A percentile compares a stretch with the other conserved stretches of the same genome.
Conservation (phyloP, 2,888 invertebrate genomes). For the Heliconius hortense region DNA sequence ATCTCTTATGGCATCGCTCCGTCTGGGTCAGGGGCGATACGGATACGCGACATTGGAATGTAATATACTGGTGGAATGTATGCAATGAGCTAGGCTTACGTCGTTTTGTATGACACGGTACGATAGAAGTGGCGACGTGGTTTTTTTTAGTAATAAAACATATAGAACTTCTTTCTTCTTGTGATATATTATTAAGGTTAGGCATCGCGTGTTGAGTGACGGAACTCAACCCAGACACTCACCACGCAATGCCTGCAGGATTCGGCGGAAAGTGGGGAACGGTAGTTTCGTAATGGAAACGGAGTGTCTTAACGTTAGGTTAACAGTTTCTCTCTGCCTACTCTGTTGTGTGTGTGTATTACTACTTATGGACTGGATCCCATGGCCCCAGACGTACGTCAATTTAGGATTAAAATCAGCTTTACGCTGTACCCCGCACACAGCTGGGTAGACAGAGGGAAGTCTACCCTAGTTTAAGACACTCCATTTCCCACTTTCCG, state of each 20-base stretch:
- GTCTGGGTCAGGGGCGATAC: conserved; percentile 24
- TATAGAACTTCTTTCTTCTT: not conserved
- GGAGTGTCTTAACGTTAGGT: too few species aligned
- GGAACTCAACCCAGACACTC: not conserved
- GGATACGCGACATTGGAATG: conserved; percentile 36
- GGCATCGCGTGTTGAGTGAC: not conserved
- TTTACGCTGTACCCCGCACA: too few species aligned
- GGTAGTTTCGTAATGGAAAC: too few species aligned
- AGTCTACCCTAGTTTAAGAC: too few species aligned
- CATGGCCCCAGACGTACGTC: too few species aligned
- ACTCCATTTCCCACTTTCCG: too few species aligned
- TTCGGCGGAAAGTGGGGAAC: not conserved
- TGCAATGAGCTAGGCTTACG: conserved; percentile 30
- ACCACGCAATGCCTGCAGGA: not conserved
- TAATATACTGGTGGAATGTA: conserved; percentile 37
- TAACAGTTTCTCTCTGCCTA: too few species aligned
- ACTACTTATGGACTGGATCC: too few species aligned
- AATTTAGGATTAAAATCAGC: too few species aligned
- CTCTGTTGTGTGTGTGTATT: too few species aligned
- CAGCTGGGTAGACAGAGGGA: too few species aligned
- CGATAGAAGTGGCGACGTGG: not conserved
- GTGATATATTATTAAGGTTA: not conserved
- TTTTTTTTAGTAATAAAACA: not conserved
- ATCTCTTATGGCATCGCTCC: conserved; percentile 7
- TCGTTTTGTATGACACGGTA: conserved; percentile 21